Percentiles rank a stretch among this genome's conserved stretches.
Conservation (phyloP, 2,888 invertebrate species). For the Nomada flava region DNA sequence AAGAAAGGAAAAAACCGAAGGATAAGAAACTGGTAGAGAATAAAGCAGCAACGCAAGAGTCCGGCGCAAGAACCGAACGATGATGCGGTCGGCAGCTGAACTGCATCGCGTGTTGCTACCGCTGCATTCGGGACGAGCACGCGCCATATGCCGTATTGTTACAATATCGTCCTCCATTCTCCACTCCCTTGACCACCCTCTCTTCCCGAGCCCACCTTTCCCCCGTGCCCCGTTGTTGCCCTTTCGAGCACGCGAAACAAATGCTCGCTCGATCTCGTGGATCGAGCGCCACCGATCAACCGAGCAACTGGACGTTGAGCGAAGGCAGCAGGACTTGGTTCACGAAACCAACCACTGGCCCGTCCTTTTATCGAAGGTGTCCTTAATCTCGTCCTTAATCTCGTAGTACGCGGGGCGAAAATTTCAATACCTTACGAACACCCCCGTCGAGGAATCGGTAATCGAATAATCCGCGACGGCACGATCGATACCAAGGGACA, state of each 20-base stretch:
- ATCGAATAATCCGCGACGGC: background rate
- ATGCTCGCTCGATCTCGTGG: slow-evolving; percentile 63
- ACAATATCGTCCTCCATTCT: slow-evolving; percentile 41
- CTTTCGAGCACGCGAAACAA: slow-evolving; percentile 63
- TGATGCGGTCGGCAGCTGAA: slow-evolving; percentile 73
- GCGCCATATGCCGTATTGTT: slow-evolving; percentile 75
- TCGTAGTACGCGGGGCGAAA: too few relatives aligned
- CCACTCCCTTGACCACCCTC: slow-evolving; percentile 19
- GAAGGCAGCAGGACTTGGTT: background rate
- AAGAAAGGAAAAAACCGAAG: background rate
- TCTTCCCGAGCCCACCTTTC: slow-evolving; percentile 4
- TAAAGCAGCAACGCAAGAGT: slow-evolving; percentile 25
- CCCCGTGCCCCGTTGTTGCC: slow-evolving; percentile 30
- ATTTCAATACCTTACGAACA: too few relatives aligned
- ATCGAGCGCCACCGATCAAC: slow-evolving; percentile 59
- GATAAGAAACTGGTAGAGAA: background rate
- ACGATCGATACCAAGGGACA: slow-evolving; percentile 24
- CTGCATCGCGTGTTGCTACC: slow-evolving; percentile 70
- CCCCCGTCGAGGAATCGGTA: background rate
- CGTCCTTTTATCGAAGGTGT: too few relatives aligned
- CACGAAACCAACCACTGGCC: background rate
- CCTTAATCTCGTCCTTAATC: too few relatives aligned
- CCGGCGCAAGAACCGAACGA: slow-evolving; percentile 58
- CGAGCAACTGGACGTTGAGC: slow-evolving; percentile 19
- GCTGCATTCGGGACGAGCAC: slow-evolving; percentile 68